These are phyloP conservation scores for Tinea semifulvella DNA, from an alignment of 2,888 invertebrate genomes.

Conservation along the genomic window DNA sequence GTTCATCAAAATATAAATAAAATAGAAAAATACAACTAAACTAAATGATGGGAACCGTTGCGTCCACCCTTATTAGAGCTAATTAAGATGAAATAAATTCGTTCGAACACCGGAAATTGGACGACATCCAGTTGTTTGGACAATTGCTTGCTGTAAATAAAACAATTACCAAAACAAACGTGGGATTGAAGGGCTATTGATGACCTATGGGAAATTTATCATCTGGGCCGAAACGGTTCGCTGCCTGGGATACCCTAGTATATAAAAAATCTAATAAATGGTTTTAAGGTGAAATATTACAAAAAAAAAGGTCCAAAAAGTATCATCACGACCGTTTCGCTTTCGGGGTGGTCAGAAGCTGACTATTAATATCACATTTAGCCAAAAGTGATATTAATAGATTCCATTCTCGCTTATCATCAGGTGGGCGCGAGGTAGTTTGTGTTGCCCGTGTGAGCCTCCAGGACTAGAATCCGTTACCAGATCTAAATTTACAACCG, in stretches of 20 bases:
- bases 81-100: slow-evolving; percentile 22
- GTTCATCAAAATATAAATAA: no score
- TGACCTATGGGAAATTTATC: slow-evolving; percentile 54
- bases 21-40: slow-evolving; percentile 3
- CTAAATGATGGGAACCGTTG: slow-evolving; percentile 4
- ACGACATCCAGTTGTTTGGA: slow-evolving; percentile 32
- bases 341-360: no score
- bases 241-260: slow-evolving; percentile 22
- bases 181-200: slow-evolving; percentile 38
- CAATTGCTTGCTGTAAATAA: slow-evolving; percentile 43
- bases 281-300: no score
- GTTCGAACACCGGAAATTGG: slow-evolving; percentile 29
- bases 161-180: slow-evolving; percentile 47
- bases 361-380: no score
- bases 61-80: slow-evolving; percentile 14
- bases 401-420: no score
- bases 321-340: no score
- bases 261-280: neutral
- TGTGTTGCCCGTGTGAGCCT: no score
- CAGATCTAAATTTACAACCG: no score
- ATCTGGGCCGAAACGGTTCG: slow-evolving; percentile 47
- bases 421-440: no score
- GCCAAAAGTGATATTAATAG: no score
- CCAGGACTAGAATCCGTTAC: no score
- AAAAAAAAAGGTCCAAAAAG: no score